Evolutionary conservation across 2,113 vertebrate genomes (phyloP), one percentile per base, ranked within the genome.

Genomic region (Leptobrachium ailaonicum): DNA sequence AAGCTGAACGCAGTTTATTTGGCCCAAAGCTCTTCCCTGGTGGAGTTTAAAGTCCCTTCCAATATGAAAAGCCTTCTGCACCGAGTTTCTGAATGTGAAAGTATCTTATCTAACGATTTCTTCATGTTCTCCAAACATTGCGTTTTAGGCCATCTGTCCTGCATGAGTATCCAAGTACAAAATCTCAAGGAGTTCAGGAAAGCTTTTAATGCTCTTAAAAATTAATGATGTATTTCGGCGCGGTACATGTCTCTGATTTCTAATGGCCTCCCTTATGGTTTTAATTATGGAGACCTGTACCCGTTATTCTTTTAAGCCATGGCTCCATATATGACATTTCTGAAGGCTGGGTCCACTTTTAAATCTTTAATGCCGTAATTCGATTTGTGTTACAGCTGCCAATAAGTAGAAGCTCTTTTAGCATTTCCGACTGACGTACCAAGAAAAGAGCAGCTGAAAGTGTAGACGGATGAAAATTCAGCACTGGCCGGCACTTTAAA

Each of bases 331-430:
- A 43, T 58, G 53, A 43, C 71, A 43, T 73, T 42, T 41, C 71
- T 13, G 41, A 73, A 58, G 71, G 41, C 54, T 2, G 12, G 14
- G 50, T 9, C 10, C 10, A 14, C 13, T 53, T 7, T 50, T 78
- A 71, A 78, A 78, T 78, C 41, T 78, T 78, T 78, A 70, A 71
- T 78, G 63, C 20, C 4, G 14, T 45, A 69, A 58, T 77, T 45
- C 20, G 50, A 44, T 11, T 45, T 8, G 14, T 68, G 50, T 40
- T 11, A 70, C 3, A 50, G 13, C 58, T 47, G 76, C 67, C 76
- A 71, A 41, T n/a, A 56, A 71, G 9, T 2, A 14, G 12, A 78
- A 78, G 44, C 66, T 32, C n/a, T 60, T 8, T 50, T 53, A 64
- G 13, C 66, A 20, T 60, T 40, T 41, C 56, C 14, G 42, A 32